phyloP scores from a whole-genome alignment of 2,113 vertebrate genomes.

The Phaethornis superciliosus region DNA sequence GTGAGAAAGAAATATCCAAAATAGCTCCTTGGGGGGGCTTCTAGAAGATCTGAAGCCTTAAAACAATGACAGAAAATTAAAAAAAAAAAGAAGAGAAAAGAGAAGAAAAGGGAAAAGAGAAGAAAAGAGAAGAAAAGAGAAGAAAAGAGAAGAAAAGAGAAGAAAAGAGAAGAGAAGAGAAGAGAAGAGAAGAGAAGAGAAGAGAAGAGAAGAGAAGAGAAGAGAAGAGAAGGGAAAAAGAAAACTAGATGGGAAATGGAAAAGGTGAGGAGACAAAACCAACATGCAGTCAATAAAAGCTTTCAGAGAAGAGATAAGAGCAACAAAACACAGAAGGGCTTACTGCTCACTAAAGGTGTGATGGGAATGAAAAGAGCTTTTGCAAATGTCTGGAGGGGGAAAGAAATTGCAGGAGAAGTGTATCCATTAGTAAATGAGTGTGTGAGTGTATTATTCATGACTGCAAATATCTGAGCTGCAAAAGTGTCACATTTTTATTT shows the following conservation, averaged over 20 bases:
- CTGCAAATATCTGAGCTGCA: slow-evolving; percentile 19
- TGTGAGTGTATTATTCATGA: slow-evolving; percentile 35
- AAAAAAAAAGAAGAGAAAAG: no score
- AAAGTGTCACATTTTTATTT: not conserved
- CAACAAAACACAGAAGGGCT: slow-evolving; percentile 17
- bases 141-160: no score
- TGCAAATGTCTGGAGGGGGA: slow-evolving; percentile 36
- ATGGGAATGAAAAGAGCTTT: slow-evolving; percentile 55
- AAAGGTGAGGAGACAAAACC: slow-evolving; percentile 45
- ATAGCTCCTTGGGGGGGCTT: slow-evolving; percentile 1
- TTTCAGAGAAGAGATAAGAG: slow-evolving; percentile 40
- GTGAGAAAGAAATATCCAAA: slow-evolving; percentile 27
- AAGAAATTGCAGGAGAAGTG: slow-evolving; percentile 39
- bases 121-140: no score
- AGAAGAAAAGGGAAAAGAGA: no score
- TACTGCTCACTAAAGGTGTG: slow-evolving; percentile 28
- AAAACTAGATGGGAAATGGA: slow-evolving; percentile 11
- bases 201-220: no score
- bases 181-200: no score
- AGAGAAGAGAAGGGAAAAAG: not conserved
- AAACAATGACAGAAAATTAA: not conserved
- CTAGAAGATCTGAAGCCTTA: not conserved
- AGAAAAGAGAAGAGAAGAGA: no score
- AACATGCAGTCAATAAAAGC: slow-evolving; percentile 56
- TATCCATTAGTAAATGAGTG: slow-evolving; percentile 52